Conservation (phyloP, 1,140 invertebrate genomes). For the Sycophila sp. region DNA sequence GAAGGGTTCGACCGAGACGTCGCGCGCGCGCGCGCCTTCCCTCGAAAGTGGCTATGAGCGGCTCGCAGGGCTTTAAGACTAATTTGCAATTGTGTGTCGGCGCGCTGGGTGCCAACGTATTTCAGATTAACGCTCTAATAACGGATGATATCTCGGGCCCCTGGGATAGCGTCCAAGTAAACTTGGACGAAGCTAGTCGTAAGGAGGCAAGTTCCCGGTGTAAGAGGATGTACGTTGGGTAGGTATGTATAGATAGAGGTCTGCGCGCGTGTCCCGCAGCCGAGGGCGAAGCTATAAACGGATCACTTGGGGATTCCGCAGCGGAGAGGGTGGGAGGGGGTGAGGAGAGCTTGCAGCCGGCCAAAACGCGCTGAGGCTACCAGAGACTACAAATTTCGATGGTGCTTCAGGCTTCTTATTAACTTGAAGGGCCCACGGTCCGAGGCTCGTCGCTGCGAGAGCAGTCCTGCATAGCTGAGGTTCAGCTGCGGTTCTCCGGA, state of each 20-base stretch:
- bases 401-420: constrained; percentile 53
- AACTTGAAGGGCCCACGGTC: constrained; percentile 41
- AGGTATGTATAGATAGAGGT: not conserved
- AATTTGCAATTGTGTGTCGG: constrained; percentile 50
- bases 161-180: constrained; percentile 50
- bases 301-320: constrained; percentile 51
- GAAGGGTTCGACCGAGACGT: not conserved
- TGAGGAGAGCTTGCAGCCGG: not conserved
- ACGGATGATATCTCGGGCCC: constrained; percentile 55
- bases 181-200: constrained; percentile 51
- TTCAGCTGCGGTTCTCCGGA: too few species aligned
- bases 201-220: constrained; percentile 25
- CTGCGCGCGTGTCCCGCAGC: constrained; percentile 5
- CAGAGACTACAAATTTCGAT: constrained; percentile 53
- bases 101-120: constrained; percentile 42
- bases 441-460: too few species aligned
- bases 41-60: too few species aligned
- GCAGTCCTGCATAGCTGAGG: too few species aligned
- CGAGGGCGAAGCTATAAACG: constrained; percentile 42
- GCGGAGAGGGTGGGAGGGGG: constrained; percentile 13
- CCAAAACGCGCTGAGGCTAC: not conserved
- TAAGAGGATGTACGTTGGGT: constrained; percentile 47
- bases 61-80: constrained; percentile 37
- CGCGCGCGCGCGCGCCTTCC: not conserved
- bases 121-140: constrained; percentile 59